phyloP scores from a whole-genome alignment of 2,888 invertebrate genomes.

The Odontothrips loti region DNA sequence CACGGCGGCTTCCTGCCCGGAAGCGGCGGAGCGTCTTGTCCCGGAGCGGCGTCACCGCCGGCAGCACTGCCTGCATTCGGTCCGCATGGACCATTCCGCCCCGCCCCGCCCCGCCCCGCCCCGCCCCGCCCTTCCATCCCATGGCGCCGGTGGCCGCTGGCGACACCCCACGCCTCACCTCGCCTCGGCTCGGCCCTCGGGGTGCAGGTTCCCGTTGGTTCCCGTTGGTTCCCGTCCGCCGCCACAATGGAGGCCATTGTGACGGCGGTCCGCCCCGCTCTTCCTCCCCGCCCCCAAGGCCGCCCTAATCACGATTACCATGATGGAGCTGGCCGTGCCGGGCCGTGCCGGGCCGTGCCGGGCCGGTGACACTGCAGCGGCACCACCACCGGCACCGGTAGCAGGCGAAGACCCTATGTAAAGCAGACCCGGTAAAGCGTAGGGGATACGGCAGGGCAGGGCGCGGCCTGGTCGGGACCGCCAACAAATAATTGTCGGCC shows the following conservation, averaged over 20 bases:
- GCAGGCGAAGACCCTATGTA: no score
- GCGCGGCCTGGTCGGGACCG: no score
- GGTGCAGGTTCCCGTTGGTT: no score
- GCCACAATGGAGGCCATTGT: background rate
- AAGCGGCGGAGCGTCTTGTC: background rate
- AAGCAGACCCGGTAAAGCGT: no score
- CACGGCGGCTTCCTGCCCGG: background rate
- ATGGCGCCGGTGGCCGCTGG: background rate
- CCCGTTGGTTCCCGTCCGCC: background rate
- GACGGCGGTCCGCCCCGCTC: background rate
- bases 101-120: background rate
- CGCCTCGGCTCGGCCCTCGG: background rate
- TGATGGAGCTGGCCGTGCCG: background rate
- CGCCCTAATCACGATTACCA: constrained; percentile 19
- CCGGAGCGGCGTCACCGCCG: no score
- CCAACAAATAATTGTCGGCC: no score
- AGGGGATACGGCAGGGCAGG: no score
- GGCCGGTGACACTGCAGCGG: no score
- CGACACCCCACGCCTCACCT: background rate
- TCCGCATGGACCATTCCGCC: background rate
- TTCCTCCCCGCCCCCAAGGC: background rate
- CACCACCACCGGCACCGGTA: no score
- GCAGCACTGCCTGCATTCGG: background rate
- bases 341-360: no score
- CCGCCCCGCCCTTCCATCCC: no score